These are phyloP conservation scores for Acheta domesticus DNA, from an alignment of 2,888 invertebrate species.

Conservation along the genomic window DNA sequence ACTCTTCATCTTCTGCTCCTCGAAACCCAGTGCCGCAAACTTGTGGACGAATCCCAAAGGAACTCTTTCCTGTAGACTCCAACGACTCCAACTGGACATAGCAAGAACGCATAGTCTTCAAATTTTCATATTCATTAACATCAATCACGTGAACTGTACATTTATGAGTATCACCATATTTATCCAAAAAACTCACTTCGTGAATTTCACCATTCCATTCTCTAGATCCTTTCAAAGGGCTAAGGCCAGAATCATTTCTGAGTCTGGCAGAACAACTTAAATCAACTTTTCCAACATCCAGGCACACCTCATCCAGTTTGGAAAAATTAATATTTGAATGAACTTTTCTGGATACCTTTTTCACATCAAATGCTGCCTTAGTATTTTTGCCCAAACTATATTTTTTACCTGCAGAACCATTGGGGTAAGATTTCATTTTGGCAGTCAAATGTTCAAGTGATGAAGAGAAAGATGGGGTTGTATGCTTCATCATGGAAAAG, in stretches of 20 bases:
- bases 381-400: too few species aligned
- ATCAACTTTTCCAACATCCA: conserved; percentile 4
- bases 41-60: background rate
- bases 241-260: conserved; percentile 1
- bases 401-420: too few species aligned
- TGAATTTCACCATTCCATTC: background rate
- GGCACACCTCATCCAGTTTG: background rate
- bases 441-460: too few species aligned
- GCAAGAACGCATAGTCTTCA: background rate
- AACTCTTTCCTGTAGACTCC: too few species aligned
- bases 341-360: background rate
- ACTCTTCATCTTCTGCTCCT: background rate
- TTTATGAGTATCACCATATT: background rate
- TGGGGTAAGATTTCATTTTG: too few species aligned
- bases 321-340: conserved; percentile 1
- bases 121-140: background rate
- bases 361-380: too few species aligned
- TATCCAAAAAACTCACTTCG: background rate
- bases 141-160: too few species aligned
- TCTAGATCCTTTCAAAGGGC: background rate
- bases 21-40: background rate
- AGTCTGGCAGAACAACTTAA: background rate
- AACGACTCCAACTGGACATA: background rate
- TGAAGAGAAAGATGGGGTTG: too few species aligned
- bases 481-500: too few species aligned